Evolutionary conservation across 2,797 vertebrate species (phyloP), one percentile per base, ranked within the genome.

Genomic region (Eulemur rubriventer): DNA sequence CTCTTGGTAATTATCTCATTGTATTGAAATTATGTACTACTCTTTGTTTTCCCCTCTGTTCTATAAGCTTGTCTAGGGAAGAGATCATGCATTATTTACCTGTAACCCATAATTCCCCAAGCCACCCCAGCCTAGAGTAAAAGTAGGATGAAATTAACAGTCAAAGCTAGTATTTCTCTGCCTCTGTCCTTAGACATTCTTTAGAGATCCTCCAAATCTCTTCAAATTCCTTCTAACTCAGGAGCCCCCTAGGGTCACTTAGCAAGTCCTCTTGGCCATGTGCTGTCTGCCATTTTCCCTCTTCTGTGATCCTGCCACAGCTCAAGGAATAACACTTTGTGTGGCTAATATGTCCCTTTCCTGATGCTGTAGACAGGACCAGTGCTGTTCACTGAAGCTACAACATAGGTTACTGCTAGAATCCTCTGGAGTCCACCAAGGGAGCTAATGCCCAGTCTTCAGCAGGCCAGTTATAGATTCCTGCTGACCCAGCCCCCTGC

Each of bases 161-260:
- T n/a, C 26, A 81, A 61, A 96, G 48, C n/a, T 67, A 87, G 14
- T 63, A 84, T 69, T 79, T 72, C 17, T 95, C 91, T 96, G 63
- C n/a, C 50, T 63, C 55, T 41, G 6, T 33, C 16, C 76, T 18
- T 76, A 76, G 11, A 38, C 26, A 52, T 2, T 55, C 50, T 81
- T 81, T 75, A n/a, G 43, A 30, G 18, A 91, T 18, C 30, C 30
- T 81, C 65, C 52, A 84, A 69, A 91, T 84, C 24, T 16, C 18
- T 94, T 80, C 83, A 91, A 84, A 75, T 48, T 88, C 46, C 65
- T 75, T 41, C 59, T 55, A 50, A 79, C 43, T 72, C 86, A 20
- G 13, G 55, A 83, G 24, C n/a, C 3, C 12, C 48, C 7, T 50
- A 12, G 0, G 1, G 35, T 5, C 3, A 86, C 46, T 72, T 75